A percentile compares a stretch with the other conserved stretches of the same genome.
Conservation (phyloP, 2,113 vertebrate genomes). For the Pterocles burchelli region DNA sequence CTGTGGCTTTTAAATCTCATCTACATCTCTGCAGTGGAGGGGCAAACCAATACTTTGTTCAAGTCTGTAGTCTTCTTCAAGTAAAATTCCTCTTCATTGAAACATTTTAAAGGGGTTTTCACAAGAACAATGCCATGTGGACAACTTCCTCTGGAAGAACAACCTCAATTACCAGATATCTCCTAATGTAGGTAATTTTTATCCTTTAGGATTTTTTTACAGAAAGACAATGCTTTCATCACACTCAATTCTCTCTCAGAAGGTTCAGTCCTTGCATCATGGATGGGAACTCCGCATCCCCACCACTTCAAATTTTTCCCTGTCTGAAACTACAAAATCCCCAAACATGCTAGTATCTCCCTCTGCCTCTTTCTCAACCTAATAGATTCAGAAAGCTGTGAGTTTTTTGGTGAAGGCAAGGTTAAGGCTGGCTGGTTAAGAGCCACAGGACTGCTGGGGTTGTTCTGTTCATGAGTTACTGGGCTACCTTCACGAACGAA, state of each 20-base stretch:
- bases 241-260: not conserved
- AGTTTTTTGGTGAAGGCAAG: not conserved
- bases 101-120: not conserved
- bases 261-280: not conserved
- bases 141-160: not conserved
- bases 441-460: not conserved
- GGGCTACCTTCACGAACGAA: not conserved
- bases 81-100: not conserved
- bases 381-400: not conserved
- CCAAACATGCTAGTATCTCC: not conserved
- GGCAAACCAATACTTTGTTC: not conserved
- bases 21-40: not conserved
- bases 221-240: not conserved
- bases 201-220: not conserved
- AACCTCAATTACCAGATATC: not conserved
- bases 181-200: not conserved
- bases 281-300: not conserved
- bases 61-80: not conserved
- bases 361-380: not conserved
- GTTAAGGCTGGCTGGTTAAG: not conserved
- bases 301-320: not conserved
- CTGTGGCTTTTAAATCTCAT: conserved; percentile 36
- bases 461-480: not conserved
- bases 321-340: not conserved
- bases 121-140: not conserved